Base-by-base conservation (phyloP, 2,797 vertebrate genomes). In the Echeneis naucrates region DNA sequence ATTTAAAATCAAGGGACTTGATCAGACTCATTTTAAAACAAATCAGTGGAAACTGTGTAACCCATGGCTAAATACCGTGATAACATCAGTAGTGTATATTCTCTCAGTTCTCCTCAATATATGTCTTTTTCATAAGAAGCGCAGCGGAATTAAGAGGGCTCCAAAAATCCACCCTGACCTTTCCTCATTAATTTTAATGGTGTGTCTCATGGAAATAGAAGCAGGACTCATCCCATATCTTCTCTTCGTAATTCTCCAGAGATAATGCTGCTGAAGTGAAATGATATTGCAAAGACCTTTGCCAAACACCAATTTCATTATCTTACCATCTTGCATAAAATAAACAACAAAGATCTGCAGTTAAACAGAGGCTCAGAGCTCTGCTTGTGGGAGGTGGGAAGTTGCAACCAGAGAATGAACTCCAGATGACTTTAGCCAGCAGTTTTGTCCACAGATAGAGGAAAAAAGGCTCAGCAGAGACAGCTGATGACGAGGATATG, bases 401-500 rank as follows among this genome's bases (percentile, higher is more conserved):
- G 38, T 56, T 57, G 30, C 24, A 38, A 45, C 0, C 1, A 38
- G 26, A 10, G 12, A 52, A 14, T 24, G 8, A 47, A 53, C 67
- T 70, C 32, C 55, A 56, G 12, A 53, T 55, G 75, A 81, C 75
- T 82, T 82, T 79, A 74, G 24, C 48, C 32, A 60, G 32, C 4
- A 17, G 48, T 64, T 77, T 66, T 33, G 64, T 68, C 68, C 51
- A 16, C 72, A 84, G 72, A 52, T 11, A 7, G 27, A 74, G 37
- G 21, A 51, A 44, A 33, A 33, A 38, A 45, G 14, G 26, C 27
- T 19, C n/a, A 21, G 42, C 21, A 9, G 19, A 32, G 33, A 30
- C 21, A 8, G 35, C 21, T 70, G 17, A 59, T 68, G 94, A 95
- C 95, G 94, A 95, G 95, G 94, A 93, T 88, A 90, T 94, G 93